A percentile compares a stretch with the other conserved stretches of the same genome.
phyloP scores from a whole-genome alignment of 1,140 invertebrate species.

The Drosophila kepulauana region DNA sequence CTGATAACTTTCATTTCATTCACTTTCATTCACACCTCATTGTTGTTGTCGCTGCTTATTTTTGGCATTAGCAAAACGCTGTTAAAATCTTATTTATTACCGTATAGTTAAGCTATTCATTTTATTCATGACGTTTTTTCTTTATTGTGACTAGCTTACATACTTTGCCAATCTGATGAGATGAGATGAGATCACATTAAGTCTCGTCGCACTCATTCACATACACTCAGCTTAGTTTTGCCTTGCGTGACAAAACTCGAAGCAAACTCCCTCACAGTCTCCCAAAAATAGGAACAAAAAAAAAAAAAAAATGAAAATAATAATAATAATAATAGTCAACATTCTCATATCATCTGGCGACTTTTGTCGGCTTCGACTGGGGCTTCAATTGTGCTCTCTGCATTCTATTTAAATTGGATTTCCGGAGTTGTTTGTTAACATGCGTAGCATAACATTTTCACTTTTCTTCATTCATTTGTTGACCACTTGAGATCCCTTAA shows the following conservation, averaged over 20 bases:
- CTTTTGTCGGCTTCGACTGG: conserved; percentile 48
- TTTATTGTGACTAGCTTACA: neutral
- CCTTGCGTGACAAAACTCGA: conserved; percentile 19
- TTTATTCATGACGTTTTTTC: conserved; percentile 39
- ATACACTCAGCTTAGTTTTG: neutral
- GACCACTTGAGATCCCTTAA: conserved; percentile 48
- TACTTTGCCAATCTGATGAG: conserved; percentile 34
- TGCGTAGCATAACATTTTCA: conserved; percentile 65
- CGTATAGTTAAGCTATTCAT: conserved; percentile 35
- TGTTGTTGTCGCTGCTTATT: conserved; percentile 13
- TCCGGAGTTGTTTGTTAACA: conserved; percentile 61
- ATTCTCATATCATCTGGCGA: conserved; percentile 20
- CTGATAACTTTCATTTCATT: conserved; percentile 73
- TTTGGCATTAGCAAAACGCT: conserved; percentile 60
- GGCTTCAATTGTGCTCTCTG: conserved; percentile 61
- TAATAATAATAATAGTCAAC: conserved; percentile 22
- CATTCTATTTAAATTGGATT: conserved; percentile 68
- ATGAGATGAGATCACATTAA: conserved; percentile 20
- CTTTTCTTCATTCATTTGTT: conserved; percentile 57
- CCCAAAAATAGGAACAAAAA: too few species aligned
- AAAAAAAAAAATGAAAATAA: conserved; percentile 23
- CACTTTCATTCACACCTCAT: conserved; percentile 75
- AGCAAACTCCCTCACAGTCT: too few species aligned
- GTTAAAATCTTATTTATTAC: conserved; percentile 46
- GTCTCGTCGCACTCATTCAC: conserved; percentile 8